Evolutionary conservation across 2,888 invertebrate genomes (phyloP).

Genomic region (Eupsilia transversa): DNA sequence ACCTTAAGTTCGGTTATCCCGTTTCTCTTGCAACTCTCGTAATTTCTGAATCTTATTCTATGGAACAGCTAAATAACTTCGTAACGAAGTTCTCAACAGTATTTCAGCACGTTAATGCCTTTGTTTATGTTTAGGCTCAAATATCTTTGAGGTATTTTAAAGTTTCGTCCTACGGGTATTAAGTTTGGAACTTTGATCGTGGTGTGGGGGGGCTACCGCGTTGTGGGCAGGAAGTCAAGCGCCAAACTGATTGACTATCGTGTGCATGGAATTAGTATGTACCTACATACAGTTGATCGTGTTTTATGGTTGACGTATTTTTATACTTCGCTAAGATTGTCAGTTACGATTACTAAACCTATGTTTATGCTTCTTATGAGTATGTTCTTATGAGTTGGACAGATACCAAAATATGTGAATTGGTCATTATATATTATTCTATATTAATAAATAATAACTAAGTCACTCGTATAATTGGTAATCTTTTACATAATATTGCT

Average conservation of each 20-base stretch:
- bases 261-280: background rate
- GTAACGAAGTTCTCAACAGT: slow-evolving; percentile 68
- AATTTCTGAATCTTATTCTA: slow-evolving; percentile 30
- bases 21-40: background rate
- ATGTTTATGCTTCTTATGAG: background rate
- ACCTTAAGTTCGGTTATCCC: too few species aligned
- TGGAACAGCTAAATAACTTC: slow-evolving; percentile 64
- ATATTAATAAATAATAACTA: background rate
- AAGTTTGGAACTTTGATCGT: slow-evolving; percentile 56
- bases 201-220: slow-evolving; percentile 22
- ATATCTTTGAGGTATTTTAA: slow-evolving; percentile 65
- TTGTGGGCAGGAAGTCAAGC: slow-evolving; percentile 25
- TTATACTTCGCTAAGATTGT: background rate
- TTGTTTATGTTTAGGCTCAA: slow-evolving; percentile 67
- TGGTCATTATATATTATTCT: too few species aligned
- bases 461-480: background rate
- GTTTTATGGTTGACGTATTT: slow-evolving; percentile 2
- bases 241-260: slow-evolving; percentile 13
- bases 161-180: slow-evolving; percentile 57
- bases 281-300: background rate
- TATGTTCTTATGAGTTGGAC: too few species aligned
- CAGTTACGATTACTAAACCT: background rate
- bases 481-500: background rate
- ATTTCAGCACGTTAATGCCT: slow-evolving; percentile 65
- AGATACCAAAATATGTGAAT: background rate